Conservation (phyloP, 2,113 vertebrate genomes). For the Cyanoramphus novaezelandiae region DNA sequence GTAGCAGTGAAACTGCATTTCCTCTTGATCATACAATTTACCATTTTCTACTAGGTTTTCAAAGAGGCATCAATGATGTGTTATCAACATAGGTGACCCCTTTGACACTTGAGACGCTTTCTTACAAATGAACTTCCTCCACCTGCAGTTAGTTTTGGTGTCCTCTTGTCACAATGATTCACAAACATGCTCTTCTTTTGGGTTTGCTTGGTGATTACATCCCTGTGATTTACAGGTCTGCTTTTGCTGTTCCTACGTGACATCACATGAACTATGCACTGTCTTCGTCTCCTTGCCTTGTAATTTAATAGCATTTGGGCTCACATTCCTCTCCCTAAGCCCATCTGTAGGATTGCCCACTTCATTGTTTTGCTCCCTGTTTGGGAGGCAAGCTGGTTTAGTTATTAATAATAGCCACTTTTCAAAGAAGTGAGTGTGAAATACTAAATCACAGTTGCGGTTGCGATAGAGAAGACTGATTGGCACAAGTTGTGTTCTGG, state of each 20-base stretch:
- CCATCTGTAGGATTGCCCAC: neutral
- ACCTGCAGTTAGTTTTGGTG: neutral
- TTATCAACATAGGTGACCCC: neutral
- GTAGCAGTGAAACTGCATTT: neutral
- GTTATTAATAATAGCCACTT: neutral
- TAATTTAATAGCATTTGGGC: neutral
- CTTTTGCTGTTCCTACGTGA: neutral
- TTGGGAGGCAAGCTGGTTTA: neutral
- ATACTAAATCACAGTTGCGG: neutral
- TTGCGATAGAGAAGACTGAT: neutral
- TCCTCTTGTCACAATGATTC: neutral
- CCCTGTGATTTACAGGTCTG: neutral
- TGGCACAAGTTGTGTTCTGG: neutral
- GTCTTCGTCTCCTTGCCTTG: neutral
- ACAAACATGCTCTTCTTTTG: accelerated
- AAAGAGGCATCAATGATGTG: neutral
- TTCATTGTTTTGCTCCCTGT: neutral
- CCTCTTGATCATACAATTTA: neutral
- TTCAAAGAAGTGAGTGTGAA: neutral
- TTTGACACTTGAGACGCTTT: accelerated
- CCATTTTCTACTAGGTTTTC: neutral
- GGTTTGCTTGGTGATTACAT: neutral
- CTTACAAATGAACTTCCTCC: neutral
- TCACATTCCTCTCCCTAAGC: neutral
- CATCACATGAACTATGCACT: neutral